A percentile compares a stretch with the other conserved stretches of the same genome.
Conservation (phyloP, 2,797 vertebrate genomes). For the Aselliscus stoliczkanus region DNA sequence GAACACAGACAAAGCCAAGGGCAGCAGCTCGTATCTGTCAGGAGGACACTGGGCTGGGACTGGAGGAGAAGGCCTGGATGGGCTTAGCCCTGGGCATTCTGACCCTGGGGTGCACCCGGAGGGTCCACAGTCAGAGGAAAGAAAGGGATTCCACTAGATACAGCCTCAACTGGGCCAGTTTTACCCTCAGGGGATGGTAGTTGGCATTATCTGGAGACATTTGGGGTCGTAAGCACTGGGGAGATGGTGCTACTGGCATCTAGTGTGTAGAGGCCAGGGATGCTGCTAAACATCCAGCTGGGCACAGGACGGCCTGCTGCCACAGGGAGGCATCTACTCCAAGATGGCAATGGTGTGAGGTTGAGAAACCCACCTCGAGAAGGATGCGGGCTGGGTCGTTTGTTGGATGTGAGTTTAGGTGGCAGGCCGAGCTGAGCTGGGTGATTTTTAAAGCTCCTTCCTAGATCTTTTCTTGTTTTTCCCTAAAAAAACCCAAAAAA, state of each 20-base stretch:
- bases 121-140: background rate
- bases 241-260: background rate
- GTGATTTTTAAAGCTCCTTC: background rate
- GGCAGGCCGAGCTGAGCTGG: background rate
- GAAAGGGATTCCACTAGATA: background rate
- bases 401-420: background rate
- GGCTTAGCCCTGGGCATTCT: background rate
- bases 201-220: background rate
- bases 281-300: background rate
- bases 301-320: background rate
- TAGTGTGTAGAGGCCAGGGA: background rate
- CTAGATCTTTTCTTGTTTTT: background rate
- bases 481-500: no score
- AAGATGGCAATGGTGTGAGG: background rate
- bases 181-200: background rate
- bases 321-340: background rate
- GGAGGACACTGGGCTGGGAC: no score
- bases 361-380: background rate
- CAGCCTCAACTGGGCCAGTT: background rate
- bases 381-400: background rate
- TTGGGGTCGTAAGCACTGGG: background rate
- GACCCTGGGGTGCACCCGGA: background rate
- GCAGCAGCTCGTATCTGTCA: background rate
- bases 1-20: background rate
- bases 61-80: background rate